Evolutionary conservation across 2,113 vertebrate species (phyloP).

Genomic region (Platysternon megacephalum): DNA sequence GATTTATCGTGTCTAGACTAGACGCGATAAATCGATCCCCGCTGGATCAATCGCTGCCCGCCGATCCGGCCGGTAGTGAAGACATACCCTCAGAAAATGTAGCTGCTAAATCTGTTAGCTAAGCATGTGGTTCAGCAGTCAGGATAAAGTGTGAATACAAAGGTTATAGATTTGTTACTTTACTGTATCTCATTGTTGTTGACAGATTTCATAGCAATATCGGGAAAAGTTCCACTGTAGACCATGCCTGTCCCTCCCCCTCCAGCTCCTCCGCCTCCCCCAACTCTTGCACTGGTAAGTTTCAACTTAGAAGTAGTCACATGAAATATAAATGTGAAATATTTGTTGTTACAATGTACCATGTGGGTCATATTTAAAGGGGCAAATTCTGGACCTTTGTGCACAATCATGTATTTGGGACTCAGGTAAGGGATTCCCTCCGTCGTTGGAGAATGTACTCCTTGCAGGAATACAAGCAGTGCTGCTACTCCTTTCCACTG

Average conservation of each 20-base stretch:
- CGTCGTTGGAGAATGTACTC: neutral
- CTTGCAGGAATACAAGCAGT: neutral
- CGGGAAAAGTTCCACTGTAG: slow-evolving; percentile 63
- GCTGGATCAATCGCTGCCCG: too few species aligned
- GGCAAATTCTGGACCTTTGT: neutral
- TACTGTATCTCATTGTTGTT: slow-evolving; percentile 27
- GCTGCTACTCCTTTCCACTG: neutral
- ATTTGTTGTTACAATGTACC: neutral
- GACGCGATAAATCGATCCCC: too few species aligned
- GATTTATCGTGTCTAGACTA: too few species aligned
- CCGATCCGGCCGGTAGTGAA: too few species aligned
- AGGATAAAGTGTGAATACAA: neutral
- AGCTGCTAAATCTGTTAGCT: neutral
- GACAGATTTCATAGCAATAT: slow-evolving; percentile 71
- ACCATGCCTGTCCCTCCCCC: slow-evolving; percentile 94
- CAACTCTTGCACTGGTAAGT: slow-evolving; percentile 88
- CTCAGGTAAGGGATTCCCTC: neutral
- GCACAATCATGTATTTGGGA: neutral
- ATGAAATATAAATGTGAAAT: neutral
- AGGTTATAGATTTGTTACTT: neutral
- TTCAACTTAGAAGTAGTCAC: neutral
- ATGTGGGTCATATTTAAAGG: neutral
- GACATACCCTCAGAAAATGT: neutral
- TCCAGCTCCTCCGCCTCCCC: slow-evolving; percentile 88
- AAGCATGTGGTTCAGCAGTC: neutral